Conservation (phyloP, 1,140 invertebrate genomes). For the Dinothrombium tinctorium region DNA sequence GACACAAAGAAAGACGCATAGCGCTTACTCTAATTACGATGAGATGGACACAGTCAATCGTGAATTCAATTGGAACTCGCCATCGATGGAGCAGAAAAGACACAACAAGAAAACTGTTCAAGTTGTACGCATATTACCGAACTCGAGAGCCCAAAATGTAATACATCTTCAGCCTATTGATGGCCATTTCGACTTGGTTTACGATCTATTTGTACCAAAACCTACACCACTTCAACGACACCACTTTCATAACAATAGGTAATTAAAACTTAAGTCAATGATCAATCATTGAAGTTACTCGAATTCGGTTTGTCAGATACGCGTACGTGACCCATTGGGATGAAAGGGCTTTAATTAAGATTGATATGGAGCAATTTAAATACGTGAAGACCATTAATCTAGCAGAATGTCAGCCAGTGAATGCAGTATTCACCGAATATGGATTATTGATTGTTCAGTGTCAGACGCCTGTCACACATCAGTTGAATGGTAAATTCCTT, state of each 20-base stretch:
- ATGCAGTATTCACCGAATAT: conserved; percentile 42
- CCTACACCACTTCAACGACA: not conserved
- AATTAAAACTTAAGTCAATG: not conserved
- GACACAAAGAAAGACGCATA: not conserved
- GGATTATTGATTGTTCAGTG: conserved; percentile 25
- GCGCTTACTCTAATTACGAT: too few species aligned
- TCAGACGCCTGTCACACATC: conserved; percentile 11
- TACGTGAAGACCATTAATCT: conserved; percentile 48
- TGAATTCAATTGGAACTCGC: conserved; percentile 1
- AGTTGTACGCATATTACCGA: conserved; percentile 46
- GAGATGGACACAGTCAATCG: not conserved
- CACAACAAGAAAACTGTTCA: conserved; percentile 33
- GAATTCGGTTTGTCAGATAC: conserved; percentile 20
- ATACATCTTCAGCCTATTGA: conserved; percentile 55
- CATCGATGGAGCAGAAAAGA: conserved; percentile 6
- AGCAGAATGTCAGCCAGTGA: conserved; percentile 40
- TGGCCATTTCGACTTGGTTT: conserved; percentile 50
- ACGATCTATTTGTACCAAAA: conserved; percentile 10
- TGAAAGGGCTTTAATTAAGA: conserved; percentile 45
- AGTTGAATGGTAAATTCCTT: conserved; percentile 9
- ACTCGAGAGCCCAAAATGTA: conserved; percentile 31
- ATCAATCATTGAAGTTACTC: not conserved
- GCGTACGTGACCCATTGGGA: conserved; percentile 51
- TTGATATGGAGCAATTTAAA: conserved; percentile 46
- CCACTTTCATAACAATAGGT: not conserved